Evolutionary conservation across 2,113 vertebrate species (phyloP), one percentile per base, ranked within the genome.

Genomic region (Colinus virginianus): DNA sequence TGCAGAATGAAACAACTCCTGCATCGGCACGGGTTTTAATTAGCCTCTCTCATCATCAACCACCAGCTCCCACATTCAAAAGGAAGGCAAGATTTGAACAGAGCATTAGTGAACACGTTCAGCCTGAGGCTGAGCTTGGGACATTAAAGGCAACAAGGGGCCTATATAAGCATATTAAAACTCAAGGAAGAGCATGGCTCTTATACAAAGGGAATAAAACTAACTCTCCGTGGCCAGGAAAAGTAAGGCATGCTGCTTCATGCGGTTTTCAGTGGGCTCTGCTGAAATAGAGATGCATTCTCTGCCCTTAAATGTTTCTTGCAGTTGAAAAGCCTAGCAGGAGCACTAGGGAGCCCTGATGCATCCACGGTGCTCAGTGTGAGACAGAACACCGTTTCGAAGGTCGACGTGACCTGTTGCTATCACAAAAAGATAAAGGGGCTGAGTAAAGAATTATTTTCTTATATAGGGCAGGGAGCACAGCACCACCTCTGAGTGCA

Each of bases 21-120:
- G 0, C 0, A 4, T 16, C 58, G 2, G 11, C 17, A 3, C 0
- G 0, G 70, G 2, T 21, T 64, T 49, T 19, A 66, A 53, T 30
- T 20, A 79, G 28, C 40, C 20, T 2, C 0, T 6, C 30, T 26
- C 5, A 1, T 49, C 79, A 48, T 9, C 53, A 38, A 14, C 43
- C 45, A 2, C 9, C 4, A 5, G 0, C 43, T 34, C 25, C 63
- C 80, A 6, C 5, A 0, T 19, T 62, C 74, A 12, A 43, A 40
- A 30, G 79, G 62, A 18, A 71, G 43, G 34, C 1, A 6, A 75
- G 23, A 8, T 10, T 43, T 67, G 51, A 45, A 30, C 0, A 0
- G 62, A 79, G 66, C 40, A 34, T 10, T 59, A 5, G 19, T 1
- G 42, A 53, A 34, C 85, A 19, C 38, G 11, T 11, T 36, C 38